Conservation (phyloP, 1,140 invertebrate genomes). For the Branchinecta lynchi region DNA sequence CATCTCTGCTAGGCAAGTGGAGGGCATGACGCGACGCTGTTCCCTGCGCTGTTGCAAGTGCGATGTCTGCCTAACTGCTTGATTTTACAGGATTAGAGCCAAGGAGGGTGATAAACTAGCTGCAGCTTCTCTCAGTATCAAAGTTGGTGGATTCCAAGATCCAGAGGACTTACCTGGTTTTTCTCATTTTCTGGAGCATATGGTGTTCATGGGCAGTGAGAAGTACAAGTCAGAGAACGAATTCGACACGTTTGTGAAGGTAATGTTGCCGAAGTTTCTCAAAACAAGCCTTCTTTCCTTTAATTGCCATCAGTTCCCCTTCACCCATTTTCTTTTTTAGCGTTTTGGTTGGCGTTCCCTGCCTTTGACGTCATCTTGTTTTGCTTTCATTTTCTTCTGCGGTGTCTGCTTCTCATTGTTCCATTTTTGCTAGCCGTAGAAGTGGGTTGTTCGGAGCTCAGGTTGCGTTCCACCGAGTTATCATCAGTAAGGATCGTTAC, state of each 20-base stretch:
- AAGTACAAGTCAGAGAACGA: conserved; percentile 74
- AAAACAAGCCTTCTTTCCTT: not conserved
- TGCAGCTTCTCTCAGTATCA: conserved; percentile 35
- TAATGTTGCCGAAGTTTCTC: conserved; percentile 18
- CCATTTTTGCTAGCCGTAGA: too few species aligned
- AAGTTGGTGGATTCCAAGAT: conserved; percentile 36
- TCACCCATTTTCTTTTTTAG: conserved; percentile 5
- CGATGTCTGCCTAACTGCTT: not conserved
- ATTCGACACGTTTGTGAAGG: conserved; percentile 58
- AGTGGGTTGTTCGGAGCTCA: too few species aligned
- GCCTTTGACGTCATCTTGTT: not conserved
- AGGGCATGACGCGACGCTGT: too few species aligned
- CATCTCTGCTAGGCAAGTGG: too few species aligned
- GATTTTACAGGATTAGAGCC: not conserved
- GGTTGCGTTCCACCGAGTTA: too few species aligned
- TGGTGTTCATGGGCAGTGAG: conserved; percentile 84
- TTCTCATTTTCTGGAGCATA: conserved; percentile 89
- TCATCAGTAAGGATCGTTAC: too few species aligned
- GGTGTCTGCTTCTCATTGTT: too few species aligned
- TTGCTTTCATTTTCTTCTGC: not conserved
- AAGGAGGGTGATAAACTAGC: conserved; percentile 22
- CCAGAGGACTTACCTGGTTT: conserved; percentile 63
- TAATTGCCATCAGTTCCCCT: not conserved
- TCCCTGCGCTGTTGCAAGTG: too few species aligned
- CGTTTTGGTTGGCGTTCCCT: not conserved